Evolutionary conservation across 2,113 vertebrate genomes (phyloP).

Genomic region (Anguilla japonica): DNA sequence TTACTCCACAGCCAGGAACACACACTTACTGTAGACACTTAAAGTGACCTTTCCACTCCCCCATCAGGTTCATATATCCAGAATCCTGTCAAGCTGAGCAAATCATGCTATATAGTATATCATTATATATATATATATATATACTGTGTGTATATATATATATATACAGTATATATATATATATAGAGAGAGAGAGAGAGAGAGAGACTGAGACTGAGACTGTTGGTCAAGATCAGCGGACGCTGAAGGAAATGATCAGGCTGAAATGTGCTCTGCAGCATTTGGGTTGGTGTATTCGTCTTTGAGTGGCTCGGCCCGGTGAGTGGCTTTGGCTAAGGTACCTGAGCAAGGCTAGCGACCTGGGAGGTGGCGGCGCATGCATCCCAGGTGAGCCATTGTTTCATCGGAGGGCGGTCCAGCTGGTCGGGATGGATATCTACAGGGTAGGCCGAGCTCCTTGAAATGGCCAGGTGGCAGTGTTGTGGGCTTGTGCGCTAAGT

Average conservation of each 20-base stretch:
- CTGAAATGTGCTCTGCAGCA: background rate
- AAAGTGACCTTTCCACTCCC: background rate
- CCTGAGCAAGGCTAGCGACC: background rate
- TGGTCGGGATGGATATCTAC: too few species aligned
- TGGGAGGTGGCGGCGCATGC: too few species aligned
- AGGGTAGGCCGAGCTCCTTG: too few species aligned
- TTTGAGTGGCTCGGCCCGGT: background rate
- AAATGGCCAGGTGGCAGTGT: too few species aligned
- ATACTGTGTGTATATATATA: too few species aligned
- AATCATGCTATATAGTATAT: background rate
- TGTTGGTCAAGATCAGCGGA: background rate
- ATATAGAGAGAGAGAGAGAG: too few species aligned
- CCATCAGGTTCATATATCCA: background rate
- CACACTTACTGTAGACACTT: background rate
- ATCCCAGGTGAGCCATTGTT: background rate
- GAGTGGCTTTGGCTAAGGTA: background rate
- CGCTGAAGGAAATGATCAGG: background rate
- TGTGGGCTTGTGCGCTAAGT: background rate
- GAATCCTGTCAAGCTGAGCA: background rate
- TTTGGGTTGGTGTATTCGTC: background rate
- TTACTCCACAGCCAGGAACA: background rate
- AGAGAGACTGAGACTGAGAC: background rate
- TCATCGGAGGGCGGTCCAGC: too few species aligned
- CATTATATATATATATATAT: too few species aligned
- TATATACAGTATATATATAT: too few species aligned